These are phyloP conservation scores for Halcyon smyrnensis DNA, from an alignment of 2,797 vertebrate genomes.

Conservation along the genomic window DNA sequence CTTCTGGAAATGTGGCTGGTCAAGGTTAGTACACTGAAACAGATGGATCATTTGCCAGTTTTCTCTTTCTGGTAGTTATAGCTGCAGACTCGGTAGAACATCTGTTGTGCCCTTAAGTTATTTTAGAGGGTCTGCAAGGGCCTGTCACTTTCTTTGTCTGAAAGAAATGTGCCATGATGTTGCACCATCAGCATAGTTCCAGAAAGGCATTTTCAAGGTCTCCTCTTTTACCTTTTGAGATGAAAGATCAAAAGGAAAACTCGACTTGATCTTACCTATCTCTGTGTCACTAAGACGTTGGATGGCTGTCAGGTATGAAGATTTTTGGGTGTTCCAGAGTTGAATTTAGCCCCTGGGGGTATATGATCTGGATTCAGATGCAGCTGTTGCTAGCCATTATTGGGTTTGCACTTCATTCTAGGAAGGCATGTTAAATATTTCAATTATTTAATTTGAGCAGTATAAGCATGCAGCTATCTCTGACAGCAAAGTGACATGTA, in stretches of 20 bases:
- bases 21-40: background rate
- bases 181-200: constrained; percentile 28
- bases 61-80: background rate
- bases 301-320: background rate
- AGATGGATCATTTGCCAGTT: background rate
- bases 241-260: background rate
- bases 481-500: background rate
- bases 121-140: background rate
- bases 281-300: background rate
- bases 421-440: constrained; percentile 49
- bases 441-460: background rate
- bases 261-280: background rate
- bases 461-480: background rate
- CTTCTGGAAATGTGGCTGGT: background rate
- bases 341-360: background rate
- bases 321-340: background rate
- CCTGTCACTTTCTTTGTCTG: constrained; percentile 74
- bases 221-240: background rate
- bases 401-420: background rate
- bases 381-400: constrained; percentile 31
- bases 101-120: constrained; percentile 5
- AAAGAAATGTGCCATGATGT: background rate
- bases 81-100: background rate
- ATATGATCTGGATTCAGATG: background rate
- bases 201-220: background rate